These are phyloP conservation scores for Macaria notata DNA, from an alignment of 2,888 invertebrate species.

Conservation along the genomic window DNA sequence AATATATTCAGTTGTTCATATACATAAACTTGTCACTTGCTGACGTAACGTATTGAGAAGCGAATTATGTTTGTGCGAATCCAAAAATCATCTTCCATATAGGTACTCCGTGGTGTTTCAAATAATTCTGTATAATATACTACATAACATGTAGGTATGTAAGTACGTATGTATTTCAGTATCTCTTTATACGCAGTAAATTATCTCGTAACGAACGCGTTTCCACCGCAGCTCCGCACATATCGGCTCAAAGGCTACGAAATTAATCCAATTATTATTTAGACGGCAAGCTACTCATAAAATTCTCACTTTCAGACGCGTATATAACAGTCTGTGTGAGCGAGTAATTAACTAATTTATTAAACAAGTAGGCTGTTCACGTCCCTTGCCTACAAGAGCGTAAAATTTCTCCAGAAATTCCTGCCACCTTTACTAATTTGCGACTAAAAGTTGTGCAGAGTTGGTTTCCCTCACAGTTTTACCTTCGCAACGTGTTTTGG, in stretches of 20 bases:
- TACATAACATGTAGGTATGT: no score
- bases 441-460: constrained; percentile 30
- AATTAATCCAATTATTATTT: constrained; percentile 7
- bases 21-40: no score
- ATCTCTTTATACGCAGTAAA: no score
- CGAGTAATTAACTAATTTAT: constrained; percentile 35
- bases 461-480: constrained; percentile 32
- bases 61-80: no score
- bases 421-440: constrained; percentile 26
- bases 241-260: constrained; percentile 7
- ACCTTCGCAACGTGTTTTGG: constrained; percentile 14
- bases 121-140: no score
- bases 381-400: constrained; percentile 27
- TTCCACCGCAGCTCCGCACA: neutral
- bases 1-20: no score
- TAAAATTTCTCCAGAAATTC: constrained; percentile 30
- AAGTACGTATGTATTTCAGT: no score
- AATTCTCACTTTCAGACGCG: constrained; percentile 17
- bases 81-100: no score
- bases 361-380: constrained; percentile 17
- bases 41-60: no score
- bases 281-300: constrained; percentile 11
- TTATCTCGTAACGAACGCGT: no score
- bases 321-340: constrained; percentile 34
- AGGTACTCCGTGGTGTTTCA: no score